Base-by-base conservation (phyloP, 2,797 vertebrate species). In the Gadopsis marmoratus region DNA sequence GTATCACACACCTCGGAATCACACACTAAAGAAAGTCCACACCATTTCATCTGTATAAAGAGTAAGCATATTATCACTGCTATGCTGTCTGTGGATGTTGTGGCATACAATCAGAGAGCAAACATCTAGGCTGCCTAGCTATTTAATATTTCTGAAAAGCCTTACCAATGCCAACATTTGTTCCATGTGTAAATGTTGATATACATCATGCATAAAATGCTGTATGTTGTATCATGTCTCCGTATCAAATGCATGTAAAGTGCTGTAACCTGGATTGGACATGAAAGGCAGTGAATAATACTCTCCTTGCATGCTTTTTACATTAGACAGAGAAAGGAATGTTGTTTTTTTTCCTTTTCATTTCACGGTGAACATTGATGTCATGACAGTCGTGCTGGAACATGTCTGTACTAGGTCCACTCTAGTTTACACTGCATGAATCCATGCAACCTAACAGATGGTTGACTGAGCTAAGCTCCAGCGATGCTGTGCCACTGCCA, bases 401-500 rank as follows among this genome's bases (percentile, higher is more conserved):
- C 86, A 65, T 82, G 80, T 93, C 89, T 91, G 89, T 90, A 87
- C 88, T 86, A 84, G 87, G 89, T 90, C 83, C 89, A 89, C 88
- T 90, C 79, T 81, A 79, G 81, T 87, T 84, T 82, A 76, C 88
- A 54, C 87, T 51, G 59, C 83, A 74, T 88, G 92, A 84, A 87
- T 84, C 74, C 82, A 86, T 88, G 85, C 88, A 87, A 86, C 55
- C 83, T 76, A 89, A 87, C 93, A 95, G 93, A 95, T 93, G 93
- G 93, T 75, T 81, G 78, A 91, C 89, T 85, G 85, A 81, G 85
- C 86, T 84, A 50, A 90, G 86, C 88, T 78, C 72, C 69, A 75
- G 77, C 65, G 8, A 68, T 76, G 86, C 82, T 79, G 71, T 29
- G 66, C 65, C 58, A 29, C 75, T 90, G 92, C 90, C 92, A 92